Evolutionary conservation across 2,113 vertebrate genomes (phyloP).

Genomic region (Mionectes macconnelli): DNA sequence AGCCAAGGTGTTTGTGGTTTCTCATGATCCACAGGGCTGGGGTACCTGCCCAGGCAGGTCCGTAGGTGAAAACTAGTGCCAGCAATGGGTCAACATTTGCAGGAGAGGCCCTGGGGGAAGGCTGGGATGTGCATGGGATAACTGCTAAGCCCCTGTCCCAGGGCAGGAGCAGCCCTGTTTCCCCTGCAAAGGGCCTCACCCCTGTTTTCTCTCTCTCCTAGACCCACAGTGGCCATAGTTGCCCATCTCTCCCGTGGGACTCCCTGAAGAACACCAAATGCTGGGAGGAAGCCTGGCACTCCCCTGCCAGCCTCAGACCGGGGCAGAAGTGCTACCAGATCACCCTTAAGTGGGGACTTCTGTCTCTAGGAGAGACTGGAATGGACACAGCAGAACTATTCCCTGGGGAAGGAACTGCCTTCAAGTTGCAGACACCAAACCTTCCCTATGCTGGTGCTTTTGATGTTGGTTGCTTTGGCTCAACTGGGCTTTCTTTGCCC

Average conservation of each 20-base stretch:
- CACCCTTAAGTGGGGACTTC: conserved; percentile 44
- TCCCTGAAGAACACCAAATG: conserved; percentile 13
- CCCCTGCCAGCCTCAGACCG: background rate
- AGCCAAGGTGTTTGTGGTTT: background rate
- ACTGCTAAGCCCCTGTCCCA: background rate
- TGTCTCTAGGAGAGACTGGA: conserved; percentile 55
- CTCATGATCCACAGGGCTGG: background rate
- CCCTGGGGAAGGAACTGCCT: background rate
- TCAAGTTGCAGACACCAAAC: background rate
- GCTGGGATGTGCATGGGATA: background rate
- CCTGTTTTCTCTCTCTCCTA: conserved; percentile 8
- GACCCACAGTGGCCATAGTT: conserved; percentile 42
- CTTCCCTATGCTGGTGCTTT: background rate
- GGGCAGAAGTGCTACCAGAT: conserved; percentile 19
- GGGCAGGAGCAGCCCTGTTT: background rate
- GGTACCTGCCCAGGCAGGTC: background rate
- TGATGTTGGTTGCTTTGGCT: background rate
- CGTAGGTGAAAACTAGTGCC: background rate
- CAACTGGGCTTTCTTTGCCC: fast-evolving
- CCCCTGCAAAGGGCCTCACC: background rate
- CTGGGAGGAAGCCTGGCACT: background rate
- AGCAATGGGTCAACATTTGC: fast-evolving
- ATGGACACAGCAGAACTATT: background rate
- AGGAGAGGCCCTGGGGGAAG: background rate
- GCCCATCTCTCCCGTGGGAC: conserved; percentile 8